phyloP scores from a whole-genome alignment of 2,113 vertebrate species.

The Mesocricetus auratus region DNA sequence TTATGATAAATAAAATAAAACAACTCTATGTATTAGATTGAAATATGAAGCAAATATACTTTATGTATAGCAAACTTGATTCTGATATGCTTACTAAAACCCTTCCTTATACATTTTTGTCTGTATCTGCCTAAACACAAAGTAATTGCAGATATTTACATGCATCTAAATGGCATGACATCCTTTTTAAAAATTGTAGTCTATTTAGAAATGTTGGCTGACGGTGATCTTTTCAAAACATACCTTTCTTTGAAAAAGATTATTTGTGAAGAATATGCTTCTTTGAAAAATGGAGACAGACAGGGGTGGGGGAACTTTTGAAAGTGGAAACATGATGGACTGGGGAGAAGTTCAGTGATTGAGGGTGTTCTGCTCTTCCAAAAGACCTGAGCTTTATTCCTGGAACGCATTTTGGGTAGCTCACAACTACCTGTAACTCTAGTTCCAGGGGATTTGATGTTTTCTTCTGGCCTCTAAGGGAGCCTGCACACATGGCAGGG shows the following conservation, averaged over 20 bases:
- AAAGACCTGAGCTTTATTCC: neutral
- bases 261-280: constrained; percentile 46
- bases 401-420: neutral
- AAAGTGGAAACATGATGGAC: neutral
- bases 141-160: constrained; percentile 23
- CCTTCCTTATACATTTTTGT: constrained; percentile 9
- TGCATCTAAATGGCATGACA: neutral
- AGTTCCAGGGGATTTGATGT: neutral
- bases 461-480: neutral
- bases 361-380: neutral
- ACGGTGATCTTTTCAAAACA: constrained; percentile 20
- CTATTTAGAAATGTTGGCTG: constrained; percentile 52
- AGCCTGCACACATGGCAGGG: neutral
- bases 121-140: constrained; percentile 9
- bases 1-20: neutral
- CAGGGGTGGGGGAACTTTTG: neutral
- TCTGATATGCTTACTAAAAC: neutral
- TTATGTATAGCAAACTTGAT: constrained; percentile 30
- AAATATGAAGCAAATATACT: neutral
- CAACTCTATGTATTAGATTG: neutral
- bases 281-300: neutral
- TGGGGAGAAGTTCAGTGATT: neutral
- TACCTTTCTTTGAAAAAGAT: constrained; percentile 48
- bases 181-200: constrained; percentile 6
- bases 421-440: neutral